Evolutionary conservation across 2,797 vertebrate species (phyloP).

Genomic region (Limosa lapponica): DNA sequence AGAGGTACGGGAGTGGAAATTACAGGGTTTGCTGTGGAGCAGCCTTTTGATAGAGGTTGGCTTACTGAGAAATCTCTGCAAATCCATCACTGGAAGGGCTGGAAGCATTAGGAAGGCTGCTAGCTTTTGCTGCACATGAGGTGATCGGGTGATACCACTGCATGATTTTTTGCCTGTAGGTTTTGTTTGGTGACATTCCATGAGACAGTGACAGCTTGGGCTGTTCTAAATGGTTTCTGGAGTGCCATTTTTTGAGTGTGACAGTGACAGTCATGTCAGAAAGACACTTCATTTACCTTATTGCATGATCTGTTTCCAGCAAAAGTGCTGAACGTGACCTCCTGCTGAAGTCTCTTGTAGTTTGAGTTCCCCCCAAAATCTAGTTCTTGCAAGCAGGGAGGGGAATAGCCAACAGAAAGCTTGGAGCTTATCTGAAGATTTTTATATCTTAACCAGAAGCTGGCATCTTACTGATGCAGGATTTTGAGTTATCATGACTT

Average conservation of each 20-base stretch:
- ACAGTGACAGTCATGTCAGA: not conserved
- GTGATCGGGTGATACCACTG: not conserved
- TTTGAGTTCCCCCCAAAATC: not conserved
- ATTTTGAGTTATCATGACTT: not conserved
- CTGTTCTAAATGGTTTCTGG: not conserved
- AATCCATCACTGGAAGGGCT: not conserved
- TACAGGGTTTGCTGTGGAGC: not conserved
- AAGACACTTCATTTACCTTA: not conserved
- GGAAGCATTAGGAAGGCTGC: not conserved
- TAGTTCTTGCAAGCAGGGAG: not conserved
- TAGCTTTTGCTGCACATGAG: not conserved
- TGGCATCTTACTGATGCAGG: not conserved
- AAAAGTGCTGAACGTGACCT: not conserved
- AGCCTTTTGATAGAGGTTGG: not conserved
- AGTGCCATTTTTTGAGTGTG: not conserved
- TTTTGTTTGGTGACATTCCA: not conserved
- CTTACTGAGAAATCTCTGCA: not conserved
- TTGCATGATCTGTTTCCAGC: not conserved
- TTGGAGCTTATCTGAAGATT: fast-evolving
- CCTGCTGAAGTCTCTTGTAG: not conserved
- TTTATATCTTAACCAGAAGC: not conserved
- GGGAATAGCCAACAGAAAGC: not conserved
- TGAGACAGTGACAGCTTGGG: not conserved
- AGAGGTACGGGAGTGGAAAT: too few relatives aligned
- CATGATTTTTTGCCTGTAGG: not conserved